Evolutionary conservation across 2,888 invertebrate species (phyloP).

Genomic region (Agriopis aurantiaria): DNA sequence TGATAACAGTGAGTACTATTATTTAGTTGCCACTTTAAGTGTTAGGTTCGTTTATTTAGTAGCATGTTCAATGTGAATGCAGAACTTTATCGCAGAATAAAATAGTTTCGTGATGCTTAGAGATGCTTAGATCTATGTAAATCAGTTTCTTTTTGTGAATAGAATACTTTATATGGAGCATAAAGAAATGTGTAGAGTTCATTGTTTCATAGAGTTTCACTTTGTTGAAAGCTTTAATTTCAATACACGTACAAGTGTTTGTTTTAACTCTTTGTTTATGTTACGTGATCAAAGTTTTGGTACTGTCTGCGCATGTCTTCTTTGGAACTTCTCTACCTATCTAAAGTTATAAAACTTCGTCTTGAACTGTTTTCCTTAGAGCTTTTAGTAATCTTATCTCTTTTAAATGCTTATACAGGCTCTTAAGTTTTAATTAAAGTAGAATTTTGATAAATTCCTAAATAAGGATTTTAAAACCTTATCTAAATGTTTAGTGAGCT

Average conservation of each 20-base stretch:
- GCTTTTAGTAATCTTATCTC: conserved; percentile 34
- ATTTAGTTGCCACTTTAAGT: conserved; percentile 31
- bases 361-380: conserved; percentile 16
- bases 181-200: not conserved
- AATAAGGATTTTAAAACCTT: conserved; percentile 22
- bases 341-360: conserved; percentile 16
- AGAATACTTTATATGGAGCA: not conserved
- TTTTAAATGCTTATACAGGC: conserved; percentile 18
- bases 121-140: not conserved
- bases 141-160: not conserved
- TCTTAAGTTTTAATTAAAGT: conserved; percentile 27
- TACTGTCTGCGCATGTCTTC: conserved; percentile 44
- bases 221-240: conserved; percentile 8
- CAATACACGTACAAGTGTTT: conserved; percentile 14
- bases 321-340: conserved; percentile 21
- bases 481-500: conserved; percentile 38
- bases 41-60: conserved; percentile 30
- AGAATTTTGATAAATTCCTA: conserved; percentile 22
- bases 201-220: conserved; percentile 6
- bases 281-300: conserved; percentile 37
- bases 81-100: conserved; percentile 10
- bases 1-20: conserved; percentile 80
- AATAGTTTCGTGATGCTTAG: conserved; percentile 1
- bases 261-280: conserved; percentile 41
- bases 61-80: conserved; percentile 14